Evolutionary conservation across 1,140 invertebrate species (phyloP).

Genomic region (Pseudomyrmex concolor): DNA sequence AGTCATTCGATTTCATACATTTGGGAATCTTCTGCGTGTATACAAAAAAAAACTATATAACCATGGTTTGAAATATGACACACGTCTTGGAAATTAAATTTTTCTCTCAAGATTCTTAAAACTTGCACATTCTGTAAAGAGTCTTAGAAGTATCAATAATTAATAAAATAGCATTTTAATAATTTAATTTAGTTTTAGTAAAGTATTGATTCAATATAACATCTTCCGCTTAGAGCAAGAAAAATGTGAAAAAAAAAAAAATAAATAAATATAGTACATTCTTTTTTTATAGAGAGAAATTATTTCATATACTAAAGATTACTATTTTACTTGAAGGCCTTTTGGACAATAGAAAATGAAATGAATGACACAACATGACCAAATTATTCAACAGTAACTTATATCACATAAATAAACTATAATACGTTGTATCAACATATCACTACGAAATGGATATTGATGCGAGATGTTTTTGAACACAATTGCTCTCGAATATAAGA

Average conservation of each 20-base stretch:
- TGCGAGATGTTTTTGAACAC: neutral
- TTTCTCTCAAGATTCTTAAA: too few relatives aligned
- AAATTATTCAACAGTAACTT: slow-evolving; percentile 36
- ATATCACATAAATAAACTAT: neutral
- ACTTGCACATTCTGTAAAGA: too few relatives aligned
- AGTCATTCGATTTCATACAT: too few relatives aligned
- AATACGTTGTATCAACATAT: slow-evolving; percentile 17
- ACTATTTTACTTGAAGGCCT: slow-evolving; percentile 53
- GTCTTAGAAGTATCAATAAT: too few relatives aligned
- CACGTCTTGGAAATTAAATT: too few relatives aligned
- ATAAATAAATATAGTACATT: slow-evolving; percentile 1
- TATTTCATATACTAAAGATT: neutral
- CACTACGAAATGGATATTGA: slow-evolving; percentile 2
- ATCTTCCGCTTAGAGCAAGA: neutral
- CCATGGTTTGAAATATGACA: too few relatives aligned
- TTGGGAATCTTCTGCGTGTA: too few relatives aligned
- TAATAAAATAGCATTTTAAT: neutral
- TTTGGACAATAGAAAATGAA: slow-evolving; percentile 33
- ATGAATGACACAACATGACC: slow-evolving; percentile 19
- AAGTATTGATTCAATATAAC: neutral
- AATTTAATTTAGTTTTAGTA: slow-evolving; percentile 16
- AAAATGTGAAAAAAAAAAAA: neutral
- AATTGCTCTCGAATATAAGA: neutral
- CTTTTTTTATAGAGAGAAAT: neutral
- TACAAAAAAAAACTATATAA: too few relatives aligned